phyloP scores from a whole-genome alignment of 2,113 vertebrate genomes.

The Gnathonemus longibarbis region DNA sequence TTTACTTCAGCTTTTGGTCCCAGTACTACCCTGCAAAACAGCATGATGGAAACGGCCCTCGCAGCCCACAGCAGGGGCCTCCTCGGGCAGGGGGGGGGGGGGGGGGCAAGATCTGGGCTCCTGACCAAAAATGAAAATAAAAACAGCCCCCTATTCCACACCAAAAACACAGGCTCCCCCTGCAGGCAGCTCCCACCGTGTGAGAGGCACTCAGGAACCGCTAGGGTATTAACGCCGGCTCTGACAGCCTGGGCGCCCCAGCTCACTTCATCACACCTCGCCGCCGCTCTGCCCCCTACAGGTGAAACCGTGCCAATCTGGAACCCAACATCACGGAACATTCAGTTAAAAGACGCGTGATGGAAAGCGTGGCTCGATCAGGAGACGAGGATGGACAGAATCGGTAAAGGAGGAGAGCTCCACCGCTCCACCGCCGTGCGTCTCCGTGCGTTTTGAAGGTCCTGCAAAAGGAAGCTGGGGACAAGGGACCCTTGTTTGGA shows the following conservation, averaged over 20 bases:
- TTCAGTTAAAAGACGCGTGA: neutral
- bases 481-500: neutral
- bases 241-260: neutral
- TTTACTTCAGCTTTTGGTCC: neutral
- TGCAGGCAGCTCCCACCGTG: neutral
- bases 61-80: neutral
- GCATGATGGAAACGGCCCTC: neutral
- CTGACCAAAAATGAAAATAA: slow-evolving; percentile 6
- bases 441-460: neutral
- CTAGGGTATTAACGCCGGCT: neutral
- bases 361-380: neutral
- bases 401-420: neutral
- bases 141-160: neutral
- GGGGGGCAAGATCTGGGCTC: neutral
- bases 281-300: neutral
- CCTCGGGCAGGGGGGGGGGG: neutral
- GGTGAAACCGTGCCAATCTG: neutral
- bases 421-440: neutral
- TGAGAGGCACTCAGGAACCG: neutral
- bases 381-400: neutral
- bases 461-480: neutral
- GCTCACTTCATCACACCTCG: neutral
- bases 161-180: neutral
- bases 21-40: neutral
- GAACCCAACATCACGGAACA: neutral